These are phyloP conservation scores for Tenthredo livida DNA, from an alignment of 2,888 invertebrate genomes.

Conservation along the genomic window DNA sequence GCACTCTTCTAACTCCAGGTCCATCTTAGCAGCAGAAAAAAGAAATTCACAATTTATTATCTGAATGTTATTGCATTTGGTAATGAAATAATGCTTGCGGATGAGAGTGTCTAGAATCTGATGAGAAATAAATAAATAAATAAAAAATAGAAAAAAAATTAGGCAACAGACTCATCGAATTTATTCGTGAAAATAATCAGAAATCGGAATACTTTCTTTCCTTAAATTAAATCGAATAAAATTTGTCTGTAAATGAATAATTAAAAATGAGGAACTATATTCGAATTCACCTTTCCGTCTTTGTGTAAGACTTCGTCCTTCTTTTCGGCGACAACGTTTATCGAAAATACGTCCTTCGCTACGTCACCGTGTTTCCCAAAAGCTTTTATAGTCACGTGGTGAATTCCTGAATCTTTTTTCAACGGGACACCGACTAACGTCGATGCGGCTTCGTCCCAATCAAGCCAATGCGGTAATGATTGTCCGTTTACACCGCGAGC, in stretches of 20 bases:
- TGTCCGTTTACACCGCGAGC: constrained; percentile 76
- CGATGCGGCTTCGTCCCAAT: constrained; percentile 85
- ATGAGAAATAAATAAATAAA: neutral
- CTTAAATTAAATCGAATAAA: neutral
- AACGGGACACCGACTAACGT: constrained; percentile 88
- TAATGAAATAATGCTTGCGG: neutral
- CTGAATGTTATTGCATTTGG: neutral
- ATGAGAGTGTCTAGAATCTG: neutral
- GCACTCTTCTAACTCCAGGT: constrained; percentile 44
- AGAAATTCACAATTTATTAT: neutral
- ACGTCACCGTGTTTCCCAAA: constrained; percentile 79
- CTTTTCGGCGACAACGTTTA: constrained; percentile 81
- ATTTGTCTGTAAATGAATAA: neutral
- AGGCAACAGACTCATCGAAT: neutral
- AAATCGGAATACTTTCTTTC: neutral
- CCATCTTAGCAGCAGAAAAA: constrained; percentile 45
- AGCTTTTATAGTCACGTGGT: constrained; percentile 83
- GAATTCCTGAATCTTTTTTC: constrained; percentile 84
- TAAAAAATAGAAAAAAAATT: neutral
- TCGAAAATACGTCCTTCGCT: constrained; percentile 84
- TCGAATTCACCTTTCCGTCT: constrained; percentile 69
- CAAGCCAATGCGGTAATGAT: constrained; percentile 84
- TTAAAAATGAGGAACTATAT: neutral
- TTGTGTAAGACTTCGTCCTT: constrained; percentile 68
- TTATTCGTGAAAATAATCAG: neutral